Evolutionary conservation across 2,888 invertebrate species (phyloP).

Genomic region (Protophormia terraenovae): DNA sequence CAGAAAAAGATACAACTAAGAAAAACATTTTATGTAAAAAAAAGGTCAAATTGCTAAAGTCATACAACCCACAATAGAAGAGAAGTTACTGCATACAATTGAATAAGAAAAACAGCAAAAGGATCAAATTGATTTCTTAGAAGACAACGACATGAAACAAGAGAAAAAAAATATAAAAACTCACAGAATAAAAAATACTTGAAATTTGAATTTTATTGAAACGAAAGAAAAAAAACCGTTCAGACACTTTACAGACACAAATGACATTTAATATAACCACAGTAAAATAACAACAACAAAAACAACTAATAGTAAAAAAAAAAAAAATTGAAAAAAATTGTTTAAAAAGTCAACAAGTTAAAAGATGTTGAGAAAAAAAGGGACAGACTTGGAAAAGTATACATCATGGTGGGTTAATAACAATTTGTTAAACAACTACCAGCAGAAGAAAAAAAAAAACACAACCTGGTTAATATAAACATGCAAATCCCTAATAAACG

Average conservation of each 20-base stretch:
- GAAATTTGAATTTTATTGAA: neutral
- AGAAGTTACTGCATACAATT: neutral
- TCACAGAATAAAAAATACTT: neutral
- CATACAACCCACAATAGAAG: neutral
- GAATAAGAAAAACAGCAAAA: conserved; percentile 16
- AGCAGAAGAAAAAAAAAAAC: neutral
- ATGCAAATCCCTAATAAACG: neutral
- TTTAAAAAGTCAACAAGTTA: conserved; percentile 25
- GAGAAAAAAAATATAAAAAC: neutral
- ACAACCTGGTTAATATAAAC: neutral
- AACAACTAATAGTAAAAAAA: neutral
- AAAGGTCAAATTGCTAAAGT: conserved; percentile 38
- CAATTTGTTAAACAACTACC: conserved; percentile 2
- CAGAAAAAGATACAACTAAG: neutral
- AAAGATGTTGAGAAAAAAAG: conserved; percentile 16
- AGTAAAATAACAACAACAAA: conserved; percentile 1
- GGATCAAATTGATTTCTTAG: conserved; percentile 47
- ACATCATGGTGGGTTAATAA: neutral
- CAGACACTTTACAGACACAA: conserved; percentile 43
- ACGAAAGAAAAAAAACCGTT: neutral
- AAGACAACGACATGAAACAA: conserved; percentile 6
- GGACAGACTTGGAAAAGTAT: neutral
- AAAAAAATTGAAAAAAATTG: conserved; percentile 6
- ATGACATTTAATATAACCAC: conserved; percentile 9
- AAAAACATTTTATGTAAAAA: conserved; percentile 9